phyloP scores from a whole-genome alignment of 2,797 vertebrate genomes.

The Acrossocheilus fasciatus region DNA sequence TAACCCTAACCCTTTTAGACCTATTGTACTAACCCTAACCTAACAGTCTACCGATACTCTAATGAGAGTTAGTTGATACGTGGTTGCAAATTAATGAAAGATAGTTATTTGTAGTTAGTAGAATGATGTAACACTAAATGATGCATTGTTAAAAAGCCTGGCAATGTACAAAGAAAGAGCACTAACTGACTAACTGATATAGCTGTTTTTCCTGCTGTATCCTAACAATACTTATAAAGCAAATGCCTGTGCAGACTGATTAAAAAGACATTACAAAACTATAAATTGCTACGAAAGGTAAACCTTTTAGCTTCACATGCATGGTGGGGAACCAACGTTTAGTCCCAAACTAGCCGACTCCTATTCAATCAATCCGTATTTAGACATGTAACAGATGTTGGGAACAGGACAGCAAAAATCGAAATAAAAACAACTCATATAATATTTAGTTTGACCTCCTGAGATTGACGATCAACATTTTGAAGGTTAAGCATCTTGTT shows the following conservation, averaged over 20 bases:
- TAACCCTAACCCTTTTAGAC: no score
- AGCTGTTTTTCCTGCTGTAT: not conserved
- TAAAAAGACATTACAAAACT: not conserved
- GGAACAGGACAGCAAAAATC: not conserved
- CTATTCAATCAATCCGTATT: not conserved
- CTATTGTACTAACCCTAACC: not conserved
- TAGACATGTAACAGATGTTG: not conserved
- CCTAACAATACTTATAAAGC: not conserved
- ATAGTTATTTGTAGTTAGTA: not conserved
- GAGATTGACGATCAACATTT: constrained; percentile 6
- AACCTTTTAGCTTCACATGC: not conserved
- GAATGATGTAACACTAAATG: not conserved
- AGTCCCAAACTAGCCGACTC: not conserved
- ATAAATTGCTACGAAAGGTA: not conserved
- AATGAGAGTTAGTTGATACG: no score
- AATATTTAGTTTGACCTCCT: not conserved
- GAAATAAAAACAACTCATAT: not conserved
- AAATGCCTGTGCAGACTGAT: not conserved
- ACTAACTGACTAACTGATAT: not conserved
- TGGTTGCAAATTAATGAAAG: no score
- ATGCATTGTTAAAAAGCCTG: not conserved
- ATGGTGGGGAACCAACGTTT: not conserved
- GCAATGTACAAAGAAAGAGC: not conserved
- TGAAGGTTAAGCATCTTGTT: constrained; percentile 8
- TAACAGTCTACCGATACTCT: not conserved